Conservation (phyloP, 2,888 invertebrate species). For the Aphrophora alni region DNA sequence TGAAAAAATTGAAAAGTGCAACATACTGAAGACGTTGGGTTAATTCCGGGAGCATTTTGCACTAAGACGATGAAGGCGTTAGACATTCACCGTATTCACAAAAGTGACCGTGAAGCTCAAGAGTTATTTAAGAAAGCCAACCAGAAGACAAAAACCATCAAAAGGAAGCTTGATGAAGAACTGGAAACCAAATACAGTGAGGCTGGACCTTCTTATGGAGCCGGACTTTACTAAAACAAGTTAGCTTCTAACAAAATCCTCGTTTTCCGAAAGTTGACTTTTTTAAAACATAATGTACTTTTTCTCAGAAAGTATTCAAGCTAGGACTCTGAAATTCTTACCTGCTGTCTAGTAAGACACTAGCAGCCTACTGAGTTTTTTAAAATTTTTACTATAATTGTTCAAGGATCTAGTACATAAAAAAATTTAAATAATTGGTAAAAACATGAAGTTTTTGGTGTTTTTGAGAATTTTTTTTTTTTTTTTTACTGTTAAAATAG, state of each 20-base stretch:
- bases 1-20: not conserved
- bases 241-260: not conserved
- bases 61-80: too few species aligned
- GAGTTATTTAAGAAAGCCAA: not conserved
- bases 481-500: not conserved
- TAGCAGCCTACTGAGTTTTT: not conserved
- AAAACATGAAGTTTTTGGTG: not conserved
- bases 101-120: not conserved
- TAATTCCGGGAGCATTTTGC: not conserved
- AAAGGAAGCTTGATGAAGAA: too few species aligned
- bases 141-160: not conserved
- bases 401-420: not conserved
- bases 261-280: not conserved
- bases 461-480: not conserved
- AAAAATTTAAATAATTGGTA: not conserved
- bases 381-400: not conserved
- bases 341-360: not conserved
- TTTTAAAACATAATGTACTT: not conserved
- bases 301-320: not conserved
- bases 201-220: not conserved
- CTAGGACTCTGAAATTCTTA: not conserved
- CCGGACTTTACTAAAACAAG: not conserved
- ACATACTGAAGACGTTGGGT: not conserved
- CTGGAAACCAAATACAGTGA: not conserved
- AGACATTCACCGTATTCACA: not conserved